phyloP scores from a whole-genome alignment of 2,797 vertebrate species.

The Aeoliscus strigatus region DNA sequence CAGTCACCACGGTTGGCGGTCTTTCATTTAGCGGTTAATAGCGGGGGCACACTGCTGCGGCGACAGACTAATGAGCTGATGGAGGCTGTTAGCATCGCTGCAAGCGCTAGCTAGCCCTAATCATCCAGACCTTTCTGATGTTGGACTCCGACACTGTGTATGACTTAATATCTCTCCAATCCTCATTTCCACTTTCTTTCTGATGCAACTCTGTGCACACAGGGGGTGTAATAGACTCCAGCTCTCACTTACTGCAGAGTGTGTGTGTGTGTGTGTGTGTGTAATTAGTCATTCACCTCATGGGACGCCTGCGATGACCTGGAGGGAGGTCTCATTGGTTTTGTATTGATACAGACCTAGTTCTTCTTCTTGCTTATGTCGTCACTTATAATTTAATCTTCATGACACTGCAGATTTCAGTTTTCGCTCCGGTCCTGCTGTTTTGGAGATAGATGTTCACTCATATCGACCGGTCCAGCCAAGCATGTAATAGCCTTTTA shows the following conservation, averaged over 20 bases:
- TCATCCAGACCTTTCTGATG: constrained; percentile 55
- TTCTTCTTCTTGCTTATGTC: constrained; percentile 23
- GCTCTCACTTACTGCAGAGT: constrained; percentile 13
- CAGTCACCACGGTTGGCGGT: constrained; percentile 59
- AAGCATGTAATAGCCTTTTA: constrained; percentile 43
- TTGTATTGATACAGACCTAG: constrained; percentile 24
- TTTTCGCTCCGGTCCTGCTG: constrained; percentile 14
- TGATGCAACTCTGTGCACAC: constrained; percentile 5
- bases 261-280: constrained; percentile 56
- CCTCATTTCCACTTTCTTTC: constrained; percentile 3
- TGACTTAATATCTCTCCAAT: constrained; percentile 27
- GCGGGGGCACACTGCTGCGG: constrained; percentile 55
- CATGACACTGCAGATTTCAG: constrained; percentile 28
- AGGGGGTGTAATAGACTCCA: constrained; percentile 13
- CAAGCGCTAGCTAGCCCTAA: constrained; percentile 44
- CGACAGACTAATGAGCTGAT: constrained; percentile 63
- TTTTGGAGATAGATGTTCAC: constrained; percentile 28
- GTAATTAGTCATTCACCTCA: constrained; percentile 41
- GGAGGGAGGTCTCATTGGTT: constrained; percentile 35
- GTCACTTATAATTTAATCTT: constrained; percentile 27
- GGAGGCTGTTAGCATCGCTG: constrained; percentile 49
- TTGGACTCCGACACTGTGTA: constrained; percentile 18
- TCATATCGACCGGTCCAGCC: constrained; percentile 32
- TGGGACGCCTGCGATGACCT: constrained; percentile 12
- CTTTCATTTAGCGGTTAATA: constrained; percentile 69